A percentile compares a stretch with the other conserved stretches of the same genome.
phyloP scores from a whole-genome alignment of 2,888 invertebrate species.

The Polyommatus iphigenia region DNA sequence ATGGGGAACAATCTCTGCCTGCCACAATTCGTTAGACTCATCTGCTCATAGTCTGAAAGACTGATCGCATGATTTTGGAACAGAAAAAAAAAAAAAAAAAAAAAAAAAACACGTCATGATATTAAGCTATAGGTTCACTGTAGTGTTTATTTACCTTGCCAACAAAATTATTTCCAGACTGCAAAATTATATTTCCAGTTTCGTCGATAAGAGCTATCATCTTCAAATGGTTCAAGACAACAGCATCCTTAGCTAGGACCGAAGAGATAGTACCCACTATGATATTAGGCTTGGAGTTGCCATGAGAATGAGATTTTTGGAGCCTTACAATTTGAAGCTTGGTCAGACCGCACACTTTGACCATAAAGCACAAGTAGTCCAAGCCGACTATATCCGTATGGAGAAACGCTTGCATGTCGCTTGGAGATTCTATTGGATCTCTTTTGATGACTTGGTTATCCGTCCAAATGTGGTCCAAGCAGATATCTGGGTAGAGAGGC shows the following conservation, averaged over 20 bases:
- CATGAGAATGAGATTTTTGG: slow-evolving; percentile 81
- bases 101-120: too few relatives aligned
- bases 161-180: slow-evolving; percentile 90
- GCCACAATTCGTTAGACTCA: too few relatives aligned
- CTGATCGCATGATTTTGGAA: too few relatives aligned
- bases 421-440: slow-evolving; percentile 61
- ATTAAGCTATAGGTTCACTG: neutral
- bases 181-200: slow-evolving; percentile 87
- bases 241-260: slow-evolving; percentile 91
- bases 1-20: too few relatives aligned
- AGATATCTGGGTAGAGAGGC: slow-evolving; percentile 91
- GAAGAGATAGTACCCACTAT: slow-evolving; percentile 87
- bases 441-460: slow-evolving; percentile 79
- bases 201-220: slow-evolving; percentile 92
- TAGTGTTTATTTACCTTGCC: slow-evolving; percentile 81
- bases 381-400: slow-evolving; percentile 93
- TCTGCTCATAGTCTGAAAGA: too few relatives aligned
- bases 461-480: slow-evolving; percentile 94
- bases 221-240: slow-evolving; percentile 87
- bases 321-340: slow-evolving; percentile 85
- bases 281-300: slow-evolving; percentile 80
- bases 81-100: too few relatives aligned
- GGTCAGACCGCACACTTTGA: slow-evolving; percentile 64
- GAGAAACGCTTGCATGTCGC: slow-evolving; percentile 85
- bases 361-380: slow-evolving; percentile 88